Evolutionary conservation across 2,113 vertebrate genomes (phyloP), one percentile per base, ranked within the genome.

Genomic region (Isichthys henryi): DNA sequence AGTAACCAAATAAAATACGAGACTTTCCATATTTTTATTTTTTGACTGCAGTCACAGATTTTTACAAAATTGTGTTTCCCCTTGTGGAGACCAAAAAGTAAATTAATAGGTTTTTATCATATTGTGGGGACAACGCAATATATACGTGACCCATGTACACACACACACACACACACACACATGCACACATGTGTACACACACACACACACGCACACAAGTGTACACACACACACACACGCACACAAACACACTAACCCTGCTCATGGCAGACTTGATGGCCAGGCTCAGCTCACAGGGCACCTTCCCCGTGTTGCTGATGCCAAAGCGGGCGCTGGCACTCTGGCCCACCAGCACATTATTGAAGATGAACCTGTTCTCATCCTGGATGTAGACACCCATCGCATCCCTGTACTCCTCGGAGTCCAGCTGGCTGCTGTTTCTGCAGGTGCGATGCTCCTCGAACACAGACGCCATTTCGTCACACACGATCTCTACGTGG

Each of bases 361-460:
- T 96, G 93, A 99, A 99, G 88, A 98, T 46, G 66, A 99, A 99
- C 89, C 93, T 97, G 91, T 97, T 98, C 90, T 98, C 96, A 0
- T 98, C 96, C 46, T 92, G 93, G 89, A 99, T 11, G 0, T 96
- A 99, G 84, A 98, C 87, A 0, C 97, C 94, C 0, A 91, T 85
- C 1, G 94, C 94, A 35, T 93, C 91, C 80, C 90, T 43, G 0
- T 93, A 96, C 89, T 93, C 95, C 45, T 97, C 94, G 9, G 93
- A 93, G 56, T 90, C 93, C 87, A 93, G 88, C 86, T 97, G 94
- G 87, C 92, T 93, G 88, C 85, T 56, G 85, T 91, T 97, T 84
- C 90, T 93, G 89, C 97, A 97, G 89, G 98, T 88, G 1, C 94
- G 94, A 92, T 99, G 97, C 86, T 98, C 97, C 92, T 98, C 97